These are phyloP conservation scores for Agonopterix heracliana DNA, from an alignment of 2,888 invertebrate species.

Conservation along the genomic window DNA sequence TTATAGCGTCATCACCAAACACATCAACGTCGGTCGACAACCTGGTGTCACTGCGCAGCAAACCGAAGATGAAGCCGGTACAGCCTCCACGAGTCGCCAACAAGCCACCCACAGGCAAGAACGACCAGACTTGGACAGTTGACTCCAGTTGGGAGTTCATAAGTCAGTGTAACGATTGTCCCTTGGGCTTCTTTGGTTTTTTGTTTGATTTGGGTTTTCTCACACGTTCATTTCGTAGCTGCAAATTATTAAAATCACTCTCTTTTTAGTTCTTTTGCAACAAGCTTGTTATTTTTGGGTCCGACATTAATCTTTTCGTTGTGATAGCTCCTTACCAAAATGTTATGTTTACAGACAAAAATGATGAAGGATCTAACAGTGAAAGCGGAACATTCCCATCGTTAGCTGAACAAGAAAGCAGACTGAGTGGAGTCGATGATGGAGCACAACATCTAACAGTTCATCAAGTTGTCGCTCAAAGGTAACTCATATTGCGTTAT, in stretches of 20 bases:
- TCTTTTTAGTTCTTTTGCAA: too few species aligned
- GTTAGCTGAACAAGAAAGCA: constrained; percentile 63
- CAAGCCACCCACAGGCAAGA: constrained; percentile 69
- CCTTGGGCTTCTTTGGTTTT: constrained; percentile 1
- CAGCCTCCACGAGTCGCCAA: constrained; percentile 79
- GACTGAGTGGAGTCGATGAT: constrained; percentile 70
- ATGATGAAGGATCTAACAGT: constrained; percentile 53
- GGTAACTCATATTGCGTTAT: too few species aligned
- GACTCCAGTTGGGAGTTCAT: constrained; percentile 95
- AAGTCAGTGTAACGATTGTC: constrained; percentile 68
- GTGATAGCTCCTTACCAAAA: background rate
- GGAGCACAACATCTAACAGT: constrained; percentile 81
- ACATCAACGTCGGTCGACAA: constrained; percentile 83
- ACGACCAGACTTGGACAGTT: constrained; percentile 83
- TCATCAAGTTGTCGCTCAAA: constrained; percentile 86
- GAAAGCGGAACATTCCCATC: constrained; percentile 73
- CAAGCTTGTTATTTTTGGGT: too few species aligned
- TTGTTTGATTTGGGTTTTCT: background rate
- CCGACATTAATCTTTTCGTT: too few species aligned
- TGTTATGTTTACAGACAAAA: constrained; percentile 44
- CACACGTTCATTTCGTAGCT: too few species aligned
- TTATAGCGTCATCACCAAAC: constrained; percentile 68
- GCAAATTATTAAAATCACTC: too few species aligned
- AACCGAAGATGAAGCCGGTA: constrained; percentile 81
- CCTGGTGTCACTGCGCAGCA: constrained; percentile 71